Evolutionary conservation across 2,888 invertebrate species (phyloP), one percentile per base, ranked within the genome.

Genomic region (Andricus curvator): DNA sequence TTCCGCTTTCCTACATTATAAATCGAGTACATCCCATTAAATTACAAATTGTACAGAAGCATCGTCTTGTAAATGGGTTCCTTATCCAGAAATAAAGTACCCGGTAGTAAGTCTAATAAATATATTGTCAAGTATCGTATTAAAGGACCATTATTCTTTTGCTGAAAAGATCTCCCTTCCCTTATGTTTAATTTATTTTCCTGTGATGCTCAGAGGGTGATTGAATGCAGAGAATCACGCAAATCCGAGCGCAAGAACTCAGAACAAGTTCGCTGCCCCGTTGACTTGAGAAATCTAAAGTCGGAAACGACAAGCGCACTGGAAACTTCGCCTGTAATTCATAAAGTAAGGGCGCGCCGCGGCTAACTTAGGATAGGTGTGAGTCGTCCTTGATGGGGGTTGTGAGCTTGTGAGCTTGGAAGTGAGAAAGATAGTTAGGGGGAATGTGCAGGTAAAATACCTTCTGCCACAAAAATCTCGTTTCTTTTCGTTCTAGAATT

Each of bases 281-380:
- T n/a, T 74, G 74, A 74, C 51, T 74, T 56, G 51, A 33, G 56
- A 15, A 74, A 74, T 74, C 20, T 22, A 5, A 79, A 79, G 79
- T 76, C 65, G 67, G 65, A 48, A 66, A 20, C n/a, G 78, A 78
- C 78, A 78, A 83, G 62, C 60, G 66, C 78, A 83, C 82, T 79
- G 67, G 78, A 86, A 88, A 88, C 86, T 88, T 86, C 20, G 79
- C 80, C 83, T 83, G 85, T 87, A 87, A 87, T 86, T 87, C 84
- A 85, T 85, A 85, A 84, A 85, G 86, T 84, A 86, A 85, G 84
- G 83, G 84, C 83, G 82, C 80, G 77, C 56, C 80, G 74, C 67
- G 77, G 44, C 22, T 60, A 84, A 81, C 82, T 76, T 78, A 80
- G 77, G 81, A 81, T 80, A 82, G 82, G 82, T 82, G 82, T 82